These are phyloP conservation scores for Thalassophryne amazonica DNA, from an alignment of 2,797 vertebrate species.

Conservation along the genomic window DNA sequence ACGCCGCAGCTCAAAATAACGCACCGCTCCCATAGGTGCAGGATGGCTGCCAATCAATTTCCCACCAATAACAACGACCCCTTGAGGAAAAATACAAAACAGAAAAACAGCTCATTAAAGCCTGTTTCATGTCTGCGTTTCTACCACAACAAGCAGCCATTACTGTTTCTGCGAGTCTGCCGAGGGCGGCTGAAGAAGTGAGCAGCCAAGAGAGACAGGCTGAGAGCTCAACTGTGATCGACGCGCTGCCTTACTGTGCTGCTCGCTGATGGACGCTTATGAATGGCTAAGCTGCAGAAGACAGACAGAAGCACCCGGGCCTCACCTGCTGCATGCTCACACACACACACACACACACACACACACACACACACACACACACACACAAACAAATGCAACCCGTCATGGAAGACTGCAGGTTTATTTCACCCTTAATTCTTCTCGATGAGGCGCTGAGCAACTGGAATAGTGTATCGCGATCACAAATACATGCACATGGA, in stretches of 20 bases:
- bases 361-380: not conserved
- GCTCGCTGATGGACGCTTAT: conserved; percentile 66
- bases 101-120: conserved; percentile 73
- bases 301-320: not conserved
- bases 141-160: conserved; percentile 69
- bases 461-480: conserved; percentile 10
- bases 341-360: not conserved
- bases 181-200: conserved; percentile 32
- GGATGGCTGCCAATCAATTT: conserved; percentile 71
- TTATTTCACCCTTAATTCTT: conserved; percentile 30
- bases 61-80: conserved; percentile 61
- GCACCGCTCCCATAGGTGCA: conserved; percentile 25
- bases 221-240: conserved; percentile 57
- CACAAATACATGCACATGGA: not conserved
- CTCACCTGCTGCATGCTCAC: not conserved
- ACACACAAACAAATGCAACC: not conserved
- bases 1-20: conserved; percentile 43
- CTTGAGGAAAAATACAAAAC: conserved; percentile 53
- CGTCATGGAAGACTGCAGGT: conserved; percentile 16
- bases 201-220: conserved; percentile 15
- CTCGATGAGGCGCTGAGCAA: conserved; percentile 21
- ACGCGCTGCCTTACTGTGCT: conserved; percentile 42
- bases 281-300: conserved; percentile 33
- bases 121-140: conserved; percentile 60
- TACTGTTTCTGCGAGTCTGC: conserved; percentile 58